These are phyloP conservation scores for Bombus pyrosoma DNA, from an alignment of 1,140 invertebrate genomes.

Conservation along the genomic window DNA sequence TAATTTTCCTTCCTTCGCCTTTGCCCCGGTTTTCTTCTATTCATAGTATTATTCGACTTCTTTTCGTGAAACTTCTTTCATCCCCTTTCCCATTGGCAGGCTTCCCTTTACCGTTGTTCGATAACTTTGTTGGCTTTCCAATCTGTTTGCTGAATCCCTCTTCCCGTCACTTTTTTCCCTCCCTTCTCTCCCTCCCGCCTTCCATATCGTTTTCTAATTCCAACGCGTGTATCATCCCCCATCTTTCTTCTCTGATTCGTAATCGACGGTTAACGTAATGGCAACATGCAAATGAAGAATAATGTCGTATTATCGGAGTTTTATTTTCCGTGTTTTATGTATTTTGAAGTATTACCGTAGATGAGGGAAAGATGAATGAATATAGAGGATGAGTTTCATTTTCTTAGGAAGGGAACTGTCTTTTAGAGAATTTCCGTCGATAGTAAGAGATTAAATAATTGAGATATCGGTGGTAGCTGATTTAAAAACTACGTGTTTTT, in stretches of 20 bases:
- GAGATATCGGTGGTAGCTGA: no score
- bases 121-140: conserved; percentile 30
- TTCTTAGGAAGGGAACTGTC: background rate
- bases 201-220: background rate
- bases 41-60: conserved; percentile 30
- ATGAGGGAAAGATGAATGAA: no score
- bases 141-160: conserved; percentile 19
- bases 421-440: background rate
- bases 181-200: background rate
- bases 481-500: no score
- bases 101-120: conserved; percentile 2
- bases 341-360: no score
- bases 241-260: background rate
- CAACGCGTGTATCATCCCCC: background rate
- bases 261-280: background rate
- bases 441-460: background rate
- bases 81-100: background rate
- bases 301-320: background rate
- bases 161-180: background rate
- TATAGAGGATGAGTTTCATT: background rate
- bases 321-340: background rate
- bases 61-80: conserved; percentile 13
- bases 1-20: conserved; percentile 25
- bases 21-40: conserved; percentile 12
- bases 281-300: background rate